A percentile compares a stretch with the other conserved stretches of the same genome.
These are phyloP conservation scores for Hermatobates lingyangjiaoensis DNA, from an alignment of 1,140 invertebrate species.

Conservation along the genomic window DNA sequence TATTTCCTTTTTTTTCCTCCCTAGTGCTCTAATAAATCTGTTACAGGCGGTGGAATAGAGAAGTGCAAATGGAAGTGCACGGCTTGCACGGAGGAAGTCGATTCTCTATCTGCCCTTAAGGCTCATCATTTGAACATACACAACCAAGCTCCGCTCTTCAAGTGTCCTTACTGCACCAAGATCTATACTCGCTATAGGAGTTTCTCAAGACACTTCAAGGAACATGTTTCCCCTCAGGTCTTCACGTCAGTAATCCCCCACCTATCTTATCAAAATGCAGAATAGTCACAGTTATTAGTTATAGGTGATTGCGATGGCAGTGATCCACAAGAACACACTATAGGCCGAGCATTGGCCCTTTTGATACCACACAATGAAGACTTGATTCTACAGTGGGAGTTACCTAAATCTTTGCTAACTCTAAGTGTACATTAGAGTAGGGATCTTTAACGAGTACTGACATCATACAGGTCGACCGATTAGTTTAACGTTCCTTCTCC, in stretches of 20 bases:
- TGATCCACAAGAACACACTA: background rate
- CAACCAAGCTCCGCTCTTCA: constrained; percentile 31
- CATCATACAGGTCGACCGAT: background rate
- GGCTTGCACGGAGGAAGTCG: constrained; percentile 30
- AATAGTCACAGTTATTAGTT: no score
- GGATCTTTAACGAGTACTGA: no score
- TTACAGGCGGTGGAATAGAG: constrained; percentile 25
- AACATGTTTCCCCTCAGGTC: constrained; percentile 31
- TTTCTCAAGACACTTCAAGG: constrained; percentile 33
- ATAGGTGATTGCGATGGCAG: background rate
- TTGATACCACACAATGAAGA: no score
- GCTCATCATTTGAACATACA: constrained; percentile 31
- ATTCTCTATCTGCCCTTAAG: constrained; percentile 28
- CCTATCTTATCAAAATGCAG: background rate
- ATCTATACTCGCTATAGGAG: constrained; percentile 36
- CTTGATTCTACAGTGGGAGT: no score
- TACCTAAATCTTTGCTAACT: background rate
- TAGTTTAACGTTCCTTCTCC: no score
- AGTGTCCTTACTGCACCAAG: constrained; percentile 36
- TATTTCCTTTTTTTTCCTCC: no score
- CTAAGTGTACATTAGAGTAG: no score
- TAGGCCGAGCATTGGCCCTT: no score
- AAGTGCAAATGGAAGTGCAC: constrained; percentile 35
- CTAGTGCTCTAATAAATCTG: no score
- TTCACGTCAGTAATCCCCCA: constrained; percentile 22